Conservation (phyloP, 2,888 invertebrate genomes). For the Noctua pronuba region DNA sequence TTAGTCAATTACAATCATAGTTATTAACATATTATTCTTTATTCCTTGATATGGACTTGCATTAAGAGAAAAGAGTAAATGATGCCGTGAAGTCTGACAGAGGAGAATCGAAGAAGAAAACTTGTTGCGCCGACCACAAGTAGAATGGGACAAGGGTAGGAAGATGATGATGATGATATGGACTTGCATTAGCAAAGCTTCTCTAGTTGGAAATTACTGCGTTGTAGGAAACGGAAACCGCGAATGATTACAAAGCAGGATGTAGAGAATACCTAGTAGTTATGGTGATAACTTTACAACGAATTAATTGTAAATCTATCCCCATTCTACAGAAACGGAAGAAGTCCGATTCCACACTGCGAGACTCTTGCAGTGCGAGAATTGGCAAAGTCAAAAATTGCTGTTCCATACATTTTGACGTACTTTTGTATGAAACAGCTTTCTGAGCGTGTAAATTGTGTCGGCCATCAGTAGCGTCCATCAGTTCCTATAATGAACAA, state of each 20-base stretch:
- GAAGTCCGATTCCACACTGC: not conserved
- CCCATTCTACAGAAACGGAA: not conserved
- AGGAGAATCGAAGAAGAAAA: too few relatives aligned
- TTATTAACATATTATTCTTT: not conserved
- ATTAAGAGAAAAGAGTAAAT: not conserved
- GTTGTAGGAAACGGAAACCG: not conserved
- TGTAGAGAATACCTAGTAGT: constrained; percentile 1
- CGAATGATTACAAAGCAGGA: constrained; percentile 30
- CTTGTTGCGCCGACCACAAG: too few relatives aligned
- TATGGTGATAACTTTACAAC: not conserved
- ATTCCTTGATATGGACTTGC: not conserved
- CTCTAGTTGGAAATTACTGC: not conserved
- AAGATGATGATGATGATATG: too few relatives aligned
- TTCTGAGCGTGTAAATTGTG: not conserved
- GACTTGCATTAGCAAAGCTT: not conserved
- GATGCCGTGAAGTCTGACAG: too few relatives aligned
- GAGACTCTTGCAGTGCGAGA: not conserved
- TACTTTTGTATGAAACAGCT: not conserved
- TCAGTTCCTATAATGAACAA: not conserved
- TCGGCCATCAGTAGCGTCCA: not conserved
- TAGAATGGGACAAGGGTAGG: too few relatives aligned
- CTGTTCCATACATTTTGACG: not conserved
- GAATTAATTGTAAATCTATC: not conserved
- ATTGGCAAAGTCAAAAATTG: not conserved
- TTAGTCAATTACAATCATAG: not conserved